These are phyloP conservation scores for Smittia aterrima DNA, from an alignment of 2,888 invertebrate species.

Conservation along the genomic window DNA sequence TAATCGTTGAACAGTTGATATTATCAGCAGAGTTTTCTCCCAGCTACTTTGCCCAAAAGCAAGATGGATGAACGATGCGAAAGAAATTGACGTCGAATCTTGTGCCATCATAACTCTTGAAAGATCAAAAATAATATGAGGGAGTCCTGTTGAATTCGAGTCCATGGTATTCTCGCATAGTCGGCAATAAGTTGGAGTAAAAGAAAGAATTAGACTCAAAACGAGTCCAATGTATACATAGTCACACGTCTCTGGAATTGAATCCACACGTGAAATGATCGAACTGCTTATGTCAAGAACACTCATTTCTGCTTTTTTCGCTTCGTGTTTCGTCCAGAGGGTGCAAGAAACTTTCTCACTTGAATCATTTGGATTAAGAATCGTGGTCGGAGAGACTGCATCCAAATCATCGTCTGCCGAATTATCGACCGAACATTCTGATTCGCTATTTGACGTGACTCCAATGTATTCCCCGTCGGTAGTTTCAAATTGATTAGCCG, in stretches of 20 bases:
- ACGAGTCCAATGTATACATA: slow-evolving; percentile 71
- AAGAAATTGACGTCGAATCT: slow-evolving; percentile 54
- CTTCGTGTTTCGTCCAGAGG: slow-evolving; percentile 88
- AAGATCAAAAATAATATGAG: slow-evolving; percentile 49
- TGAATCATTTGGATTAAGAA: slow-evolving; percentile 68
- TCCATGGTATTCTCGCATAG: slow-evolving; percentile 53
- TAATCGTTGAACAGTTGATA: slow-evolving; percentile 69
- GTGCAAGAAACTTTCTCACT: slow-evolving; percentile 92
- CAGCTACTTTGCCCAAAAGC: slow-evolving; percentile 62
- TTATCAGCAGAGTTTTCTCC: slow-evolving; percentile 67
- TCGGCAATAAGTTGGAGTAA: slow-evolving; percentile 60
- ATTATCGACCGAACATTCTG: slow-evolving; percentile 65
- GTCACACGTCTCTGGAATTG: slow-evolving; percentile 73
- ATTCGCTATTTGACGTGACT: slow-evolving; percentile 81
- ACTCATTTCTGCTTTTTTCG: slow-evolving; percentile 89
- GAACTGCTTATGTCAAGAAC: slow-evolving; percentile 93
- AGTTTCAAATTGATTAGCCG: slow-evolving; percentile 55
- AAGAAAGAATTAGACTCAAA: slow-evolving; percentile 60
- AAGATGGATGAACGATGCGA: slow-evolving; percentile 54
- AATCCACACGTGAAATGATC: slow-evolving; percentile 88
- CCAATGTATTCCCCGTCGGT: slow-evolving; percentile 83
- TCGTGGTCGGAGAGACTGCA: slow-evolving; percentile 69
- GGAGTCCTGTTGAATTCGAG: slow-evolving; percentile 50
- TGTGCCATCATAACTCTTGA: slow-evolving; percentile 49
- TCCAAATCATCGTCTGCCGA: slow-evolving; percentile 56